Conservation (phyloP, 2,113 vertebrate genomes). For the Myodes glareolus region DNA sequence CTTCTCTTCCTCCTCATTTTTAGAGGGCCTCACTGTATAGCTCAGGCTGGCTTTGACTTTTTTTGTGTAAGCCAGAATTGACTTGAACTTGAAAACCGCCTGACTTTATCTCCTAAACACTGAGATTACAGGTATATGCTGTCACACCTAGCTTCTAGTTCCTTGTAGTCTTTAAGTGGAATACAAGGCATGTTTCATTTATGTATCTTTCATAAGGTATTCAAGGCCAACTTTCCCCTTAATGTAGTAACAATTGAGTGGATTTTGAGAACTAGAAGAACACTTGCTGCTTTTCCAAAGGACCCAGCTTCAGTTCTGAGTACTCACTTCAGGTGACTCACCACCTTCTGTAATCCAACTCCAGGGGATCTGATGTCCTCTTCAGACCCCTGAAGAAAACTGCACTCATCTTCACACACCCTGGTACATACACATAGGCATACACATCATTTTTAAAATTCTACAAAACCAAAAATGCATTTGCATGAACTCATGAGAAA, state of each 20-base stretch:
- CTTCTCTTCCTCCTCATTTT: not conserved
- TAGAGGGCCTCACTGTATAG: not conserved
- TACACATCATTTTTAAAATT: not conserved
- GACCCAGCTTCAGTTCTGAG: not conserved
- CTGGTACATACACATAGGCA: not conserved
- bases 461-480: not conserved
- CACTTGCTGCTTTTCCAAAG: not conserved
- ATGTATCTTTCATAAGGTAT: not conserved
- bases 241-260: not conserved
- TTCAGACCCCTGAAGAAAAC: not conserved
- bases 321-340: not conserved
- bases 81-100: not conserved
- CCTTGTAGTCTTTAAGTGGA: conserved; percentile 1
- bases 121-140: not conserved
- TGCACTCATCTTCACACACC: not conserved
- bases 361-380: not conserved
- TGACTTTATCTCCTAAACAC: not conserved
- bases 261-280: conserved; percentile 43
- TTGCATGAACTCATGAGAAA: not conserved
- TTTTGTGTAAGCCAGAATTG: not conserved
- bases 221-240: not conserved
- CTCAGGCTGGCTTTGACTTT: not conserved
- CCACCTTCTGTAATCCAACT: not conserved
- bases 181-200: not conserved
- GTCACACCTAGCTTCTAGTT: not conserved